Evolutionary conservation across 2,113 vertebrate species (phyloP).

Genomic region (Phylloscopus trochiloides): DNA sequence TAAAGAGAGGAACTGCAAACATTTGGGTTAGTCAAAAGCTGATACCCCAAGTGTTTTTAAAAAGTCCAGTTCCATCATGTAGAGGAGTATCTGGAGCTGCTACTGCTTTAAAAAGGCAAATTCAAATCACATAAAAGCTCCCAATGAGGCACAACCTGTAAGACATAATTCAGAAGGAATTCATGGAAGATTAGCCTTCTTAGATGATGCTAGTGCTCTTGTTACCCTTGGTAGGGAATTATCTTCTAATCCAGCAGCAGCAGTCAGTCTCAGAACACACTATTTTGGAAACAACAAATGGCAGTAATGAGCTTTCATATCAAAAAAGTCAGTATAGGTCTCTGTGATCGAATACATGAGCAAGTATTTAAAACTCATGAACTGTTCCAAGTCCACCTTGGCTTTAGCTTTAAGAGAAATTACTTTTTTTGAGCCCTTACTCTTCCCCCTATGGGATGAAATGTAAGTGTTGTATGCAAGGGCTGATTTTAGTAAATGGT

Average conservation of each 20-base stretch:
- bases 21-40: background rate
- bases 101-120: background rate
- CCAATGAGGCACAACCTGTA: background rate
- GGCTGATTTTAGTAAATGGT: background rate
- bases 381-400: background rate
- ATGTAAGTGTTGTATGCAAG: background rate
- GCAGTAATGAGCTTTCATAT: background rate
- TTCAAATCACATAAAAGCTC: background rate
- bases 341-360: background rate
- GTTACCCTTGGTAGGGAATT: background rate
- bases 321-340: background rate
- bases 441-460: rapidly evolving
- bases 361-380: background rate
- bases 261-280: background rate
- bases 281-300: background rate
- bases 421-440: background rate
- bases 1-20: background rate
- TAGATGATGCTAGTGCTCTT: background rate
- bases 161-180: background rate
- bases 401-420: background rate
- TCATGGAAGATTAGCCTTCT: background rate
- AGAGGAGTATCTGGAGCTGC: background rate
- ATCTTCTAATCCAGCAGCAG: background rate
- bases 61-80: background rate
- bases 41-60: background rate